Conservation (phyloP, 2,888 invertebrate genomes). For the Pyrochroa serraticornis region DNA sequence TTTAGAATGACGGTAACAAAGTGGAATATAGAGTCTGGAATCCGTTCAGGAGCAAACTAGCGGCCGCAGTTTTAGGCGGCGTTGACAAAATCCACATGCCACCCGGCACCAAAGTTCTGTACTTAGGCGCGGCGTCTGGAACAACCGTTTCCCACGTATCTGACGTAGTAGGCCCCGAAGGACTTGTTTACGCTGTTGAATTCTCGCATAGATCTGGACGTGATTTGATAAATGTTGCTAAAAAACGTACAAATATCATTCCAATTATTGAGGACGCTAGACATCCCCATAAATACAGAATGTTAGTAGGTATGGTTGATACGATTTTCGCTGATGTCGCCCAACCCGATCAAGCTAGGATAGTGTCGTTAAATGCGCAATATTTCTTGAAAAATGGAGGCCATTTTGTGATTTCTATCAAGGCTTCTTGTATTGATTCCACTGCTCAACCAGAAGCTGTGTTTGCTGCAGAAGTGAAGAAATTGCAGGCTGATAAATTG, state of each 20-base stretch:
- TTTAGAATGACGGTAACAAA: slow-evolving; percentile 81
- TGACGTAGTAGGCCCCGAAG: slow-evolving; percentile 97
- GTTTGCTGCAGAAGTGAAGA: slow-evolving; percentile 96
- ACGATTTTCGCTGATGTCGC: slow-evolving; percentile 99
- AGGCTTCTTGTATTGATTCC: slow-evolving; percentile 95
- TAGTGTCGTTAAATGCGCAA: slow-evolving; percentile 95
- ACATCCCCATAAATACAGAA: slow-evolving; percentile 98
- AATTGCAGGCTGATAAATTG: slow-evolving; percentile 91
- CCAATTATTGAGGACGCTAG: slow-evolving; percentile 99
- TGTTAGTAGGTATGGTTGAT: slow-evolving; percentile 99
- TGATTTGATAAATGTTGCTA: slow-evolving; percentile 97
- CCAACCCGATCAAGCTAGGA: slow-evolving; percentile 98
- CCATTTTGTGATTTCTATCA: slow-evolving; percentile 98
- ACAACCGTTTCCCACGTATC: slow-evolving; percentile 99
- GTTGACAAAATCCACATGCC: slow-evolving; percentile 96
- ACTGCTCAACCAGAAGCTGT: slow-evolving; percentile 98
- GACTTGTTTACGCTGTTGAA: slow-evolving; percentile 98
- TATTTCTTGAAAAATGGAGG: slow-evolving; percentile 97
- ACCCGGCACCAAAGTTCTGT: slow-evolving; percentile 93
- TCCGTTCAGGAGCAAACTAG: slow-evolving; percentile 97
- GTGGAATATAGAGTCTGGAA: slow-evolving; percentile 99
- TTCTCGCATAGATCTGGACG: slow-evolving; percentile 97
- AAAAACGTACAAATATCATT: slow-evolving; percentile 97
- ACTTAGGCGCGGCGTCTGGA: slow-evolving; percentile 97
- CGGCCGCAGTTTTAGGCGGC: slow-evolving; percentile 97